Conservation (phyloP, 2,888 invertebrate genomes). For the Marasmarcha lunaedactyla region DNA sequence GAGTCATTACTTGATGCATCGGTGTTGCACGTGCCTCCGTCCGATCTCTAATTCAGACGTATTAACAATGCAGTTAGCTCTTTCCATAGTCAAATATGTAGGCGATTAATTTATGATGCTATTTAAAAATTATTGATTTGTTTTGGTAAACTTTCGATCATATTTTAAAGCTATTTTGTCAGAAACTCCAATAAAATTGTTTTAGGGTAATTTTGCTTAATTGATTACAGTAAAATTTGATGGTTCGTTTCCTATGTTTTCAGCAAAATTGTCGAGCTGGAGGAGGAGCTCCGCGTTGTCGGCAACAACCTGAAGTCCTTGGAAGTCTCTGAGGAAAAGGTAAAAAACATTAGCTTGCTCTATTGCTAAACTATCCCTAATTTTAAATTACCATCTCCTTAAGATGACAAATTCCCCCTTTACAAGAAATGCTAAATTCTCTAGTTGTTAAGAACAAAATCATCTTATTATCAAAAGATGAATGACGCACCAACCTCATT, state of each 20-base stretch:
- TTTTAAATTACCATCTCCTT: no score
- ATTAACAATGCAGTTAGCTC: slow-evolving; percentile 6
- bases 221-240: slow-evolving; percentile 44
- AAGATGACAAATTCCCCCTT: no score
- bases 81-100: slow-evolving; percentile 24
- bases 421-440: no score
- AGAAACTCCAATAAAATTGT: no score
- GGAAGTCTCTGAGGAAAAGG: slow-evolving; percentile 99
- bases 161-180: no score
- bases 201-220: not conserved
- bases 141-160: no score
- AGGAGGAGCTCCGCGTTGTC: slow-evolving; percentile 99
- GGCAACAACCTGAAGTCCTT: slow-evolving; percentile 99
- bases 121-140: not conserved
- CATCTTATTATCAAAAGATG: slow-evolving; percentile 1
- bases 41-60: not conserved
- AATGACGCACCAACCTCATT: slow-evolving; percentile 11
- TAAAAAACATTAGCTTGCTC: slow-evolving; percentile 62
- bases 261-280: slow-evolving; percentile 99
- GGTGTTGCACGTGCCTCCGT: not conserved
- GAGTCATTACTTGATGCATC: no score
- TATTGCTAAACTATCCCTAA: slow-evolving; percentile 7
- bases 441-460: not conserved
- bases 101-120: slow-evolving; percentile 24
- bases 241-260: slow-evolving; percentile 28